These are phyloP conservation scores for Chionomys nivalis DNA, from an alignment of 2,113 vertebrate genomes.

Conservation along the genomic window DNA sequence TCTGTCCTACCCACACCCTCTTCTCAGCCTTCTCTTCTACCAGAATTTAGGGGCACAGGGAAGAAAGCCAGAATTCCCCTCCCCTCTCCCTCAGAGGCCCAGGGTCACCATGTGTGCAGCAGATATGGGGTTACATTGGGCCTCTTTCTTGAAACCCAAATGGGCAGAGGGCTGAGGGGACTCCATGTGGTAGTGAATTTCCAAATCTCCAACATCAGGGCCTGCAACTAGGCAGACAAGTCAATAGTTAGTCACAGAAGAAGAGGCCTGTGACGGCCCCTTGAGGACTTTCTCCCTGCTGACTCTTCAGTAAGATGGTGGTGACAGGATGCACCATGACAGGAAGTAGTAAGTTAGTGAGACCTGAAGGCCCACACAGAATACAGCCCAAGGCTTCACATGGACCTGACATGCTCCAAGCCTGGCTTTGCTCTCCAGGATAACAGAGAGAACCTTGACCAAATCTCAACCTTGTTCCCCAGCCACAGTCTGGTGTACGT, in stretches of 20 bases:
- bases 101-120: no score
- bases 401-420: not conserved
- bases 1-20: not conserved
- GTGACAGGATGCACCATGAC: not conserved
- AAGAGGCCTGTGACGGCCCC: not conserved
- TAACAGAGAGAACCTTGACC: not conserved
- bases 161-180: not conserved
- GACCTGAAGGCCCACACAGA: not conserved
- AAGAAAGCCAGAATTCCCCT: not conserved
- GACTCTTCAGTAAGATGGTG: not conserved
- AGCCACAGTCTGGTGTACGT: constrained; percentile 82
- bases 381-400: not conserved
- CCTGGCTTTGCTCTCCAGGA: not conserved
- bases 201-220: not conserved
- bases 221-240: not conserved
- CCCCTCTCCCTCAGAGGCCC: not conserved
- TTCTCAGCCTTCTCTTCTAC: not conserved
- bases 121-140: not conserved
- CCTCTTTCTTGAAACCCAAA: not conserved
- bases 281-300: not conserved
- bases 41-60: not conserved
- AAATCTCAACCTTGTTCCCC: not conserved
- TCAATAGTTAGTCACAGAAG: not conserved
- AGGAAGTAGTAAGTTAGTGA: not conserved
- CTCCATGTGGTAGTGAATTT: not conserved